Conservation (phyloP, 1,140 invertebrate species). For the Drosophila nannoptera region DNA sequence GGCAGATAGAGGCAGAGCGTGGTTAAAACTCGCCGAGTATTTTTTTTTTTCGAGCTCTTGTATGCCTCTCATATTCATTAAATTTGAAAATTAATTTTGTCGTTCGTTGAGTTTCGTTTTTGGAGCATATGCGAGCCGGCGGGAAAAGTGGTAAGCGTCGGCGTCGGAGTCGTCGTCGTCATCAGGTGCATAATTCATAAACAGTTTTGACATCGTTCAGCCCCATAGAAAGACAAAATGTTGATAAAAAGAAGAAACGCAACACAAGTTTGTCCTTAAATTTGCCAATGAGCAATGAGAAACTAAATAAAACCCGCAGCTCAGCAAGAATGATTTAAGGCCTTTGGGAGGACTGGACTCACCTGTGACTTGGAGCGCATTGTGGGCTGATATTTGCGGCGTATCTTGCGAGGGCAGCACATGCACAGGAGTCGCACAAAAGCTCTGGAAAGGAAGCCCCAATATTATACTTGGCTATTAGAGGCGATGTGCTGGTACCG, state of each 20-base stretch:
- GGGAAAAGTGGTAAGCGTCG: not conserved
- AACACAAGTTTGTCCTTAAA: slow-evolving; percentile 16
- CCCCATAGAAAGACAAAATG: slow-evolving; percentile 13
- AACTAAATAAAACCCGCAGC: slow-evolving; percentile 29
- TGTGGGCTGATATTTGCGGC: slow-evolving; percentile 87
- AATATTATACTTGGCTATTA: slow-evolving; percentile 45
- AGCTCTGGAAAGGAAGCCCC: slow-evolving; percentile 82
- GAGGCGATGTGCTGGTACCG: not conserved
- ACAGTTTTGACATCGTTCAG: slow-evolving; percentile 32
- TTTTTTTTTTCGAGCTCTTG: slow-evolving; percentile 32
- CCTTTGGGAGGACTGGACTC: slow-evolving; percentile 59
- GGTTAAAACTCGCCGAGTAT: slow-evolving; percentile 27
- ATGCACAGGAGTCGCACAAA: slow-evolving; percentile 89
- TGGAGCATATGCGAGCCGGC: slow-evolving; percentile 56
- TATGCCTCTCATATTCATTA: slow-evolving; percentile 56
- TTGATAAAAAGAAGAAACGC: slow-evolving; percentile 20
- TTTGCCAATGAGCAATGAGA: slow-evolving; percentile 19
- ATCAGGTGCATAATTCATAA: slow-evolving; percentile 52
- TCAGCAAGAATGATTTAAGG: slow-evolving; percentile 3
- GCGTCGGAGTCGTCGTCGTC: no score
- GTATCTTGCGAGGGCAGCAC: slow-evolving; percentile 87
- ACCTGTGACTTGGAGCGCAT: slow-evolving; percentile 90
- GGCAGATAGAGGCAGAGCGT: not conserved
- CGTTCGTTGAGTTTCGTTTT: slow-evolving; percentile 68
- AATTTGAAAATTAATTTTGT: slow-evolving; percentile 73